phyloP scores from a whole-genome alignment of 2,113 vertebrate genomes.

The Vireo altiloquus region DNA sequence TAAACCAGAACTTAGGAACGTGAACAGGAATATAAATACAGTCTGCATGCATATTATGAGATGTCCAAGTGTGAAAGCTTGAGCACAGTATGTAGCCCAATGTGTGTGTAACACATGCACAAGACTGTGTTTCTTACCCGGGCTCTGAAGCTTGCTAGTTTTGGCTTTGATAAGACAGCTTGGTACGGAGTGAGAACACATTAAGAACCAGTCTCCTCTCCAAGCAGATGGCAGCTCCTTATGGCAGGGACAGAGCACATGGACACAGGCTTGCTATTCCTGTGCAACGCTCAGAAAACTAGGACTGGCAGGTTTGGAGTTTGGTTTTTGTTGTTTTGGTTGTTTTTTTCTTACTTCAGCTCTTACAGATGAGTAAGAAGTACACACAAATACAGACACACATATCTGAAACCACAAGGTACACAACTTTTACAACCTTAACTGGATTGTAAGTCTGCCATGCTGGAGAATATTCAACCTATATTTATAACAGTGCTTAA shows the following conservation, averaged over 20 bases:
- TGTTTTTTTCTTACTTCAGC: background rate
- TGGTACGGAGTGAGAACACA: constrained; percentile 10
- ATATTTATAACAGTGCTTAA: background rate
- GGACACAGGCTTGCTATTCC: background rate
- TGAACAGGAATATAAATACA: background rate
- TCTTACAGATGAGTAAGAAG: background rate
- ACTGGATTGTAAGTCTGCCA: background rate
- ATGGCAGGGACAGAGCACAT: constrained; percentile 15
- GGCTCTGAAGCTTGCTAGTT: background rate
- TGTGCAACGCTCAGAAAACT: background rate
- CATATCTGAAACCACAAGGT: background rate
- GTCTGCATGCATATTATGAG: background rate
- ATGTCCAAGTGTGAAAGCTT: background rate
- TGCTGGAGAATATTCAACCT: background rate
- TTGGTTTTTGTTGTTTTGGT: background rate
- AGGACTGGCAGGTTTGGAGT: background rate
- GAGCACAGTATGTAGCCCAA: background rate
- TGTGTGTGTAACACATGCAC: background rate
- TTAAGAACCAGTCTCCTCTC: constrained; percentile 1
- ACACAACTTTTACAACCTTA: background rate
- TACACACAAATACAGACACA: background rate
- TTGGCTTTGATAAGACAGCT: background rate
- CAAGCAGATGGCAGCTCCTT: constrained; percentile 44
- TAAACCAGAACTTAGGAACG: background rate
- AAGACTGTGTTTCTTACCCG: background rate